Base-by-base conservation (phyloP, 2,113 vertebrate genomes). In the Pygoscelis antarcticus region DNA sequence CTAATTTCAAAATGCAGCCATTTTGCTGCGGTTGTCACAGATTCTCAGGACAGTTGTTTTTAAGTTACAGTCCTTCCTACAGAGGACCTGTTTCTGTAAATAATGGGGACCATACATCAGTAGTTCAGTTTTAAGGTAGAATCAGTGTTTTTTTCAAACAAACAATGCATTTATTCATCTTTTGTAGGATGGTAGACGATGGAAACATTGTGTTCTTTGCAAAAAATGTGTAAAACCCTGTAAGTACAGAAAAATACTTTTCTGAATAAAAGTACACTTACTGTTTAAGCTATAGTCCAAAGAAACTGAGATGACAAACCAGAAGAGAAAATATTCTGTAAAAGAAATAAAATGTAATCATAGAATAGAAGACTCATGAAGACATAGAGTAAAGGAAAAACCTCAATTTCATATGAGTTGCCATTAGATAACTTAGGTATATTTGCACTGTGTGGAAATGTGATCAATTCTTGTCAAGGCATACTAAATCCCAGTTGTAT, bases 201-300 rank as follows among this genome's bases (percentile, higher is more conserved):
- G 99, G 99, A 99, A 97, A 65, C 99, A 99, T 72, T 99, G 99
- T 97, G 78, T 95, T 40, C 79, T 97, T 34, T 99, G 99, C 97
- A 98, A 98, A 87, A 99, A 98, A 91, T 99, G 99, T 90, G 99
- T 99, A 52, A 99, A 99, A 92, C 99, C 99, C 47, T 99, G 99
- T 99, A 98, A 98, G 99, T 98, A 97, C 60, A 66, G 68, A 92
- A 94, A 83, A 77, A 22, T 21, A 49, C 15, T 86, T 88, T 66
- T 84, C 47, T 84, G 36, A 77, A 61, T 52, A 61, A 64, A 74
- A 69, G 52, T 78, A 20, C 12, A 11, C 22, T 80, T 96, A 52
- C 3, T 68, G 19, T 79, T 60, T 47, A 77, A 60, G 34, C 23
- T 69, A 3, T 34, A 40, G 15, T 80, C 18, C 26, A 60, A 70